Percentiles rank a stretch among this genome's conserved stretches.
These are phyloP conservation scores for Elephas maximus DNA, from an alignment of 2,113 vertebrate genomes.

Conservation along the genomic window DNA sequence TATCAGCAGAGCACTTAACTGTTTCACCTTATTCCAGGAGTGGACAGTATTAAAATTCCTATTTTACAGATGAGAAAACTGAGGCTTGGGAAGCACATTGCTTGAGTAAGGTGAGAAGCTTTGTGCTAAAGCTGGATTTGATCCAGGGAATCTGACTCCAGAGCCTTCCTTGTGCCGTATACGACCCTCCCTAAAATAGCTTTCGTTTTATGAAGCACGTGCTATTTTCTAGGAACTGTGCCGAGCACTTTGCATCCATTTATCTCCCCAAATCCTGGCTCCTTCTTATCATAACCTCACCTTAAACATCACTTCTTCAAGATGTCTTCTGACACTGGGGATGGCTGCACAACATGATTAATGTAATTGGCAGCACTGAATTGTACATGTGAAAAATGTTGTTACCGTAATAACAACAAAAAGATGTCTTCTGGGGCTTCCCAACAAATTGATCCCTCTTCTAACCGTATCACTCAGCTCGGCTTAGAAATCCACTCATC, in stretches of 20 bases:
- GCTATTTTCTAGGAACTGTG: conserved; percentile 63
- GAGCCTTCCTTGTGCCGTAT: background rate
- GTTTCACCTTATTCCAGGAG: background rate
- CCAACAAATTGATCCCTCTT: background rate
- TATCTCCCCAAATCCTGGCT: conserved; percentile 65
- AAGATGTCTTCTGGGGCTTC: background rate
- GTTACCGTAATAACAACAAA: background rate
- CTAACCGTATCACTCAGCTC: background rate
- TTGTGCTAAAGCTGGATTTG: background rate
- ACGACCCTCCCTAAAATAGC: conserved; percentile 50
- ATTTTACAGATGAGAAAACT: conserved; percentile 13
- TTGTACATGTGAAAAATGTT: background rate
- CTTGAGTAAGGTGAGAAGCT: background rate
- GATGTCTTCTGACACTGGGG: background rate
- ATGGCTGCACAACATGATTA: background rate
- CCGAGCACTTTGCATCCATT: conserved; percentile 52
- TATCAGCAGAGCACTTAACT: background rate
- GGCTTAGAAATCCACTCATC: background rate
- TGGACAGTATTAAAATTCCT: background rate
- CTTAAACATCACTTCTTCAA: background rate
- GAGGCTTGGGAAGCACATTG: background rate
- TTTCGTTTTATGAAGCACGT: conserved; percentile 18
- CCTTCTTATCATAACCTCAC: background rate
- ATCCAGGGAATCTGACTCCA: background rate
- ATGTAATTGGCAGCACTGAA: background rate